phyloP scores from a whole-genome alignment of 30 jellyfish, hydroid and myxozoan species.

The Cassiopea xamachana region DNA sequence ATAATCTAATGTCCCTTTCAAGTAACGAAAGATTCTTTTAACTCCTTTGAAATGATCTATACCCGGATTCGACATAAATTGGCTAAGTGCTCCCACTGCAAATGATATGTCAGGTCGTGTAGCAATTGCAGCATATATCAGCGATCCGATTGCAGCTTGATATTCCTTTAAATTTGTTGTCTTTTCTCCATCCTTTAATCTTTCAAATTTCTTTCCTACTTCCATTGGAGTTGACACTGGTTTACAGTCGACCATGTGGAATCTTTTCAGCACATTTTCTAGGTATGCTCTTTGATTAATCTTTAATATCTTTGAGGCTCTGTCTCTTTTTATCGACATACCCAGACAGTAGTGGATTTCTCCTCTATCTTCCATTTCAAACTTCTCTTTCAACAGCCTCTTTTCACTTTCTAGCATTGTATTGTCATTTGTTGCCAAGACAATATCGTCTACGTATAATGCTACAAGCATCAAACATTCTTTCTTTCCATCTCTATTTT shows the following conservation, averaged over 20 bases:
- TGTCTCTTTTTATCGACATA: slow-evolving; percentile 28
- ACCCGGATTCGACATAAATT: slow-evolving; percentile 39
- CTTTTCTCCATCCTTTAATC: background rate
- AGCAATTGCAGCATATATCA: slow-evolving; percentile 28
- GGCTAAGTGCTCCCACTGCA: slow-evolving; percentile 15
- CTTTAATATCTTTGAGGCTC: background rate
- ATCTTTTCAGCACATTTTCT: slow-evolving; percentile 18
- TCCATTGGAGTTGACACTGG: slow-evolving; percentile 50
- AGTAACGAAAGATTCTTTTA: slow-evolving; percentile 16
- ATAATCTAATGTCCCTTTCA: slow-evolving; percentile 16
- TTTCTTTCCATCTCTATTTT: background rate
- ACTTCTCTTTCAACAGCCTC: background rate
- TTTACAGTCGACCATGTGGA: slow-evolving; percentile 31
- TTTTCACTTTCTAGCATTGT: background rate
- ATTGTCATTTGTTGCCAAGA: background rate
- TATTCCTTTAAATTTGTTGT: background rate
- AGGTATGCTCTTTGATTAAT: slow-evolving; percentile 13
- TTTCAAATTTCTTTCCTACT: background rate
- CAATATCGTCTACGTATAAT: slow-evolving; percentile 29
- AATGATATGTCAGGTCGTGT: slow-evolving; percentile 39
- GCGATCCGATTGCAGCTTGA: slow-evolving; percentile 30
- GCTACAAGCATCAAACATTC: background rate
- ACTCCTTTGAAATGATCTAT: slow-evolving; percentile 27
- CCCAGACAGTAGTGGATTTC: slow-evolving; percentile 13
- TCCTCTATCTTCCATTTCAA: slow-evolving; percentile 22